Conservation (phyloP, 2,888 invertebrate species). For the Coelogynopora nodosa region DNA sequence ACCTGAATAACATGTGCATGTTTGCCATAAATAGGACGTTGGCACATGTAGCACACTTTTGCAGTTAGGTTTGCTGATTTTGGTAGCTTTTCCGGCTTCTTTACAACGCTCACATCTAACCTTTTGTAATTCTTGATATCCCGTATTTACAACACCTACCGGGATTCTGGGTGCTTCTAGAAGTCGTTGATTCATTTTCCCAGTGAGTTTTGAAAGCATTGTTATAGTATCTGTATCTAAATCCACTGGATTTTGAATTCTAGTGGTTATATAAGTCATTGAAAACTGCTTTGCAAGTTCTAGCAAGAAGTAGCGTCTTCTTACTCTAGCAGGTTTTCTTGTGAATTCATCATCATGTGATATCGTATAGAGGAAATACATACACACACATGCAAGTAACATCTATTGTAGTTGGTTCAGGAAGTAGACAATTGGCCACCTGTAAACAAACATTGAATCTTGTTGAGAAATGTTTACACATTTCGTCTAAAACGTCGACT, state of each 20-base stretch:
- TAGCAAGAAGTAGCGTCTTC: not conserved
- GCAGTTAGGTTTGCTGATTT: not conserved
- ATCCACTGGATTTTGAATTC: not conserved
- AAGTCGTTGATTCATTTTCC: not conserved
- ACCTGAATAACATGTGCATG: not conserved
- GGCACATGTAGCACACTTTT: not conserved
- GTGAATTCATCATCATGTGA: not conserved
- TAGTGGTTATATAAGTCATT: not conserved
- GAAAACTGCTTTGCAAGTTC: not conserved
- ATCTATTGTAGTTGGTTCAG: too few relatives aligned
- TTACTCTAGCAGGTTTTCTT: not conserved
- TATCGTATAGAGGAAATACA: too few relatives aligned
- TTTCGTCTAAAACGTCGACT: too few relatives aligned
- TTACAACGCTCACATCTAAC: not conserved
- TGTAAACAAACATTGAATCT: too few relatives aligned
- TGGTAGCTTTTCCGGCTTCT: not conserved
- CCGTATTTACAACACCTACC: too few relatives aligned
- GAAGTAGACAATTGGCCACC: too few relatives aligned
- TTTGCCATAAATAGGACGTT: not conserved
- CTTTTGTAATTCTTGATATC: not conserved
- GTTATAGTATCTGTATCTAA: not conserved
- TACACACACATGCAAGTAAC: too few relatives aligned
- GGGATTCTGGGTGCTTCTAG: not conserved
- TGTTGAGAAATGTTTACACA: too few relatives aligned
- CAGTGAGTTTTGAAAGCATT: not conserved